A percentile compares a stretch with the other conserved stretches of the same genome.
Evolutionary conservation across 2,797 vertebrate species (phyloP).

Genomic region (Lacerta bilineata): DNA sequence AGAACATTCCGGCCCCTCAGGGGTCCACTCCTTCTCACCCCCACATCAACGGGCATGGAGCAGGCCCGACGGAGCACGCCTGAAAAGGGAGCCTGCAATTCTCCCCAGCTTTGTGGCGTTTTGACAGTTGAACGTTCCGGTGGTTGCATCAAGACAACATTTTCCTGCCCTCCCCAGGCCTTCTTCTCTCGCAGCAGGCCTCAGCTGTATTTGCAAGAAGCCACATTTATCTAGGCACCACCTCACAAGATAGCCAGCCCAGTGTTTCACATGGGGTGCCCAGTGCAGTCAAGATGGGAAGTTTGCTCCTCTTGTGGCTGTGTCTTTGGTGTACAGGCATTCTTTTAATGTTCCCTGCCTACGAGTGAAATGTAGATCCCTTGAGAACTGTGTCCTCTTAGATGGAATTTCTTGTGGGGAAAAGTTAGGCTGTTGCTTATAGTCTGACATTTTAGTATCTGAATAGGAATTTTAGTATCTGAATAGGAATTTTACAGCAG

Average conservation of each 20-base stretch:
- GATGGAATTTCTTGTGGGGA: not conserved
- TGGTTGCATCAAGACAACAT: conserved; percentile 9
- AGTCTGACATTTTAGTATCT: not conserved
- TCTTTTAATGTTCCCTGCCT: not conserved
- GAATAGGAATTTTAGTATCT: conserved; percentile 41
- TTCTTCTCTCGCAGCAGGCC: not conserved
- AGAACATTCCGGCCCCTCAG: conserved; percentile 77
- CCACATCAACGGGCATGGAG: conserved; percentile 86
- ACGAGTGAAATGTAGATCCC: not conserved
- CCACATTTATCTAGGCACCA: not conserved
- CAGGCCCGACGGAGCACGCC: conserved; percentile 82
- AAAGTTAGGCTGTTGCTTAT: too few species aligned
- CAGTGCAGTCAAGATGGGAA: not conserved
- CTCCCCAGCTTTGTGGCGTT: not conserved
- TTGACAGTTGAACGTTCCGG: conserved; percentile 41
- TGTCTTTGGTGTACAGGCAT: not conserved
- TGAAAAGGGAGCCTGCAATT: conserved; percentile 69
- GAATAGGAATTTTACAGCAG: conserved; percentile 42
- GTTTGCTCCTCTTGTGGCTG: not conserved
- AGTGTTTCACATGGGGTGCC: not conserved
- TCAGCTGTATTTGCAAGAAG: not conserved
- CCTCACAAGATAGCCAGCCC: not conserved
- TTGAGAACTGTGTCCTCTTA: conserved; percentile 14
- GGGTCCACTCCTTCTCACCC: conserved; percentile 83
- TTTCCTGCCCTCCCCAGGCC: not conserved